Evolutionary conservation across 1,140 invertebrate species (phyloP), one percentile per base, ranked within the genome.

Genomic region (Magallana gigas): DNA sequence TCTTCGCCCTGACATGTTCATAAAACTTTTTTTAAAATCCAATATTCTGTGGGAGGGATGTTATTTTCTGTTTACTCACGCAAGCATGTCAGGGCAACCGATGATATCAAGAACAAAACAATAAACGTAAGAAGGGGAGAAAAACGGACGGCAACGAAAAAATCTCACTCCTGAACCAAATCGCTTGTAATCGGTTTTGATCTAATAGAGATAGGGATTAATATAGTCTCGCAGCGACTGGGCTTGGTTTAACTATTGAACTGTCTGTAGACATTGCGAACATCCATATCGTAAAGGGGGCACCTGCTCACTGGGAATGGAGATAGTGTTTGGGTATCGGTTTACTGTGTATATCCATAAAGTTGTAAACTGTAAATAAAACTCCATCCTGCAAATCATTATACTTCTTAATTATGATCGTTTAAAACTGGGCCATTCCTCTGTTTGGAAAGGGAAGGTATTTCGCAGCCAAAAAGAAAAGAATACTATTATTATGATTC

Each of bases 171-270:
- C 68, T 29, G 68, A 76, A 76, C 23, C 68, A 76, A 76, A 76
- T 76, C 68, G 23, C 68, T 76, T 18, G 68, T 76, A 76, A 76
- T 76, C 68, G 23, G 23, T 18, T 12, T 29, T 36, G 68, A 76
- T 76, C 68, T 76, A 76, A 76, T 76, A 76, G 23, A 76, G 68
- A 76, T 76, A 76, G 68, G 23, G 23, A 76, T 76, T 76, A 76
- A 29, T 29, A 76, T 48, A 18, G 23, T 76, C 29, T 76, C 23
- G 8, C 18, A 29, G 9, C 18, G 23, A 76, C 36, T 76, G 68
- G 68, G 23, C 11, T 18, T 18, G 23, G 23, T 29, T 29, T 76
- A 29, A 76, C 68, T 29, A 76, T 29, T 76, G 68, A 29, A 76
- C 23, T 29, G 68, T 76, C 68, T 36, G 68, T 76, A 48, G 68